Conservation (phyloP, 2,113 vertebrate genomes). For the Corvus hawaiiensis region DNA sequence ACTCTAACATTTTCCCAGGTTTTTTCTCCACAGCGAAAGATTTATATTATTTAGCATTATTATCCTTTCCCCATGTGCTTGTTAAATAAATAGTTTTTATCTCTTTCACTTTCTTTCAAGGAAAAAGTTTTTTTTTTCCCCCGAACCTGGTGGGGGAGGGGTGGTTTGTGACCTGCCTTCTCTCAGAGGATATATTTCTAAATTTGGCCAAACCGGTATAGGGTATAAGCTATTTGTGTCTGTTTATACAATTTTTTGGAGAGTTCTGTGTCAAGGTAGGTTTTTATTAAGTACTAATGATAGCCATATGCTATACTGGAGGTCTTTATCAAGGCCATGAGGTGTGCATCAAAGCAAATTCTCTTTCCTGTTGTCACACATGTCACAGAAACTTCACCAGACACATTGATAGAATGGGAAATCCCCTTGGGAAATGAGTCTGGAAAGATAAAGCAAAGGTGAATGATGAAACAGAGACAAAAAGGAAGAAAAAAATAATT, state of each 20-base stretch:
- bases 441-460: neutral
- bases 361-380: neutral
- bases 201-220: too few relatives aligned
- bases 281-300: neutral
- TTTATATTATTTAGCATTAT: too few relatives aligned
- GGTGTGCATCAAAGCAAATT: slow-evolving; percentile 2
- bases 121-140: too few relatives aligned
- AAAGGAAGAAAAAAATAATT: neutral
- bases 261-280: neutral
- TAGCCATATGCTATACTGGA: neutral
- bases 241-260: neutral
- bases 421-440: neutral
- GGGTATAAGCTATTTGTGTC: neutral
- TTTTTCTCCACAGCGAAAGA: too few relatives aligned
- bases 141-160: too few relatives aligned
- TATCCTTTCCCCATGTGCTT: too few relatives aligned
- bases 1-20: too few relatives aligned
- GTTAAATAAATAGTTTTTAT: too few relatives aligned
- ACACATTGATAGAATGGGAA: slow-evolving; percentile 1
- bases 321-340: slow-evolving; percentile 13
- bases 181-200: too few relatives aligned
- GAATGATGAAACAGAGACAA: neutral
- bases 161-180: too few relatives aligned
- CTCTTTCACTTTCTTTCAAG: too few relatives aligned
- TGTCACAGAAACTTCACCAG: neutral